Evolutionary conservation across 2,113 vertebrate species (phyloP).

Genomic region (Thunnus thynnus): DNA sequence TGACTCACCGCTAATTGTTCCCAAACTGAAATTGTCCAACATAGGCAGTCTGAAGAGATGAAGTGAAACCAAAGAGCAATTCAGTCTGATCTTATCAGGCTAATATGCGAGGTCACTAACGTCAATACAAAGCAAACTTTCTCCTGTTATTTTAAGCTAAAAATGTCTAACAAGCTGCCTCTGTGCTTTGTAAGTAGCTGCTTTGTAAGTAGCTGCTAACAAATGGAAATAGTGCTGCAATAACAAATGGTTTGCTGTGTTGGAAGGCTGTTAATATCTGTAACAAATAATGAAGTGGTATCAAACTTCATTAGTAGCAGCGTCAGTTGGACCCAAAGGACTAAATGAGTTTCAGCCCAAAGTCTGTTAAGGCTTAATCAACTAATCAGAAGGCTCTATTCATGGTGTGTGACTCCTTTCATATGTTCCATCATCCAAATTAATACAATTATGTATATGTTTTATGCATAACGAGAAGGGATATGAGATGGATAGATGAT

Average conservation of each 20-base stretch:
- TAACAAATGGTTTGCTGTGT: slow-evolving; percentile 45
- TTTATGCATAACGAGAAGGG: slow-evolving; percentile 42
- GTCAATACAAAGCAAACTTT: background rate
- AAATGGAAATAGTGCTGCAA: slow-evolving; percentile 17
- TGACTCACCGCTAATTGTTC: background rate
- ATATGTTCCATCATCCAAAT: slow-evolving; percentile 67
- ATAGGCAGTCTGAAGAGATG: too few species aligned
- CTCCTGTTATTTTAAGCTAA: background rate
- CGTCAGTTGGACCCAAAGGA: slow-evolving; percentile 43
- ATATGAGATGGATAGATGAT: slow-evolving; percentile 39
- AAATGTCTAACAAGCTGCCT: background rate
- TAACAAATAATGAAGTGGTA: slow-evolving; percentile 30
- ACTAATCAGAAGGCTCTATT: slow-evolving; percentile 71
- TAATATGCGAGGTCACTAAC: background rate
- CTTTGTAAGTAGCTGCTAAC: background rate
- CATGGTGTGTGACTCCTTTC: slow-evolving; percentile 69
- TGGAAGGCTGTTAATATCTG: slow-evolving; percentile 52
- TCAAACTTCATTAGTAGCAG: slow-evolving; percentile 74
- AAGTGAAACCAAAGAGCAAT: background rate
- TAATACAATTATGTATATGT: slow-evolving; percentile 61
- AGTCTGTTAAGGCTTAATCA: slow-evolving; percentile 77
- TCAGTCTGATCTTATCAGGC: background rate
- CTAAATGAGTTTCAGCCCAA: slow-evolving; percentile 70
- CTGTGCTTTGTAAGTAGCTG: slow-evolving; percentile 2
- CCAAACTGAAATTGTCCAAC: background rate